Evolutionary conservation across 2,888 invertebrate species (phyloP), one percentile per base, ranked within the genome.

Genomic region (Microctonus brassicae): DNA sequence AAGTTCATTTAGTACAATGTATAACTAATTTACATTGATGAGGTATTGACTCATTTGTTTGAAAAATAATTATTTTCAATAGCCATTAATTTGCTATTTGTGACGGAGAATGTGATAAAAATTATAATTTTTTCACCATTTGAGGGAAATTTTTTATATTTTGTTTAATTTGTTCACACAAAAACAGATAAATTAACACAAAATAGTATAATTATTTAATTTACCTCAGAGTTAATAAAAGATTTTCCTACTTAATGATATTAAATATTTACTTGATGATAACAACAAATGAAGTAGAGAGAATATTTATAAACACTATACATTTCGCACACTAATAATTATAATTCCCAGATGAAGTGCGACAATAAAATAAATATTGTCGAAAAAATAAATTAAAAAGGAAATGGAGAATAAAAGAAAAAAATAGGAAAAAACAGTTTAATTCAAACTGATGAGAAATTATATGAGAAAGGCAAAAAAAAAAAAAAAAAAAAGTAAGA

Each of bases 401-500:
- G 42, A 60, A 64, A 60, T 26, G 55, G 62, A 33, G 36, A 5
- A 33, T 33, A 58, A 33, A 55, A 29, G 7, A 29, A 29, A 29
- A 29, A 29, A 29, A 29, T 5, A 29, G 3, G 29, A 29, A 29
- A 29, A 29, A 29, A 5, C 29, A 29, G 29, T 3, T 29, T 29
- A 7, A 29, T 29, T 3, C 7, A 29, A 3, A 29, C 29, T 29
- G 29, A 5, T 29, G 29, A 29, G 29, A 39, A 34, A 6, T 33
- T 13, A 52, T 29, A 29, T n/a, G n/a, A 29, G 29, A 29, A 57
- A 67, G 52, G 53, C 7, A 17, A n/a, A 22, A 20, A 24, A 58
- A 57, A 73, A 70, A 55, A 61, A 68, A 36, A 57, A 66, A 53
- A 29, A 29, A 36, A 61, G 33, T 13, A 33, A 61, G 13, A n/a